Percentiles rank a stretch among this genome's conserved stretches.
These are phyloP conservation scores for Gibbula magus DNA, from an alignment of 2,888 invertebrate genomes.

Conservation along the genomic window DNA sequence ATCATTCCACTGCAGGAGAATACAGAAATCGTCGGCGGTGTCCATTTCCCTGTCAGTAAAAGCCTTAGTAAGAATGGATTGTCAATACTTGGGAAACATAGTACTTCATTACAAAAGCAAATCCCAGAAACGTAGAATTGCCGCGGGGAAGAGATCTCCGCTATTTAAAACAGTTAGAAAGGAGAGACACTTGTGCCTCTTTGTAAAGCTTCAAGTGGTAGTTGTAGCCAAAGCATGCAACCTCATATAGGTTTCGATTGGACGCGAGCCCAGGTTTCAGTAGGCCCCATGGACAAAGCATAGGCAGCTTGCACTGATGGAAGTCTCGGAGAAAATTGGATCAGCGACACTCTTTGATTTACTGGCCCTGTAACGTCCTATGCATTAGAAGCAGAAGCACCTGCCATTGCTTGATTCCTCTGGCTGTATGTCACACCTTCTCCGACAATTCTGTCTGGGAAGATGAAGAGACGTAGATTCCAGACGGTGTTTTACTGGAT, in stretches of 20 bases:
- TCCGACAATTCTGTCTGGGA: too few relatives aligned
- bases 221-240: neutral
- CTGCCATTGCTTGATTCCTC: too few relatives aligned
- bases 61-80: neutral
- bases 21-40: neutral
- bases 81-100: neutral
- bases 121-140: neutral
- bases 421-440: too few relatives aligned
- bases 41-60: neutral
- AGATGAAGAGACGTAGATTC: too few relatives aligned
- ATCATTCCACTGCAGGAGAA: neutral
- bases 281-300: too few relatives aligned
- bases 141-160: neutral
- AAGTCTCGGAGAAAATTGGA: too few relatives aligned
- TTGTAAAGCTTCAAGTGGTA: neutral
- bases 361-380: neutral
- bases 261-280: too few relatives aligned
- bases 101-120: conserved; percentile 11
- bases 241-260: neutral
- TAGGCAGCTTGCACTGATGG: too few relatives aligned
- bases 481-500: too few relatives aligned
- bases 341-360: neutral
- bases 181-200: neutral
- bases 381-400: neutral
- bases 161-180: neutral